These are phyloP conservation scores for Nematopogon swammerdamellus DNA, from an alignment of 2,888 invertebrate species.

Conservation along the genomic window DNA sequence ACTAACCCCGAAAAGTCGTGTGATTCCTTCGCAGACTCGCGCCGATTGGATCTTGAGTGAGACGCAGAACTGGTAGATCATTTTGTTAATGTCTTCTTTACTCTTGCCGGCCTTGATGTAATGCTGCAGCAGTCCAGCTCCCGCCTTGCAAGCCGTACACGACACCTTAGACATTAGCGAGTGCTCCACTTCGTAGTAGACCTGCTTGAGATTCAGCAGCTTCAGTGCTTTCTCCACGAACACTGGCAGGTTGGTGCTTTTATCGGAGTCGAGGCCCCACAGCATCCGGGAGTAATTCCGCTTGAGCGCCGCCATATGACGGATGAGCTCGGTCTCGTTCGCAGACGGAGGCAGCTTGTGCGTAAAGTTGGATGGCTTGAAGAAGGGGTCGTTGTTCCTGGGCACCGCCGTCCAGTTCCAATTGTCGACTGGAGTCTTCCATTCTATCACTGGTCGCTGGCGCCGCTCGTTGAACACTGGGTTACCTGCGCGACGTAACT, in stretches of 20 bases:
- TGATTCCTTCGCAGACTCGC: conserved; percentile 86
- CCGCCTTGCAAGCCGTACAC: conserved; percentile 87
- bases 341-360: conserved; percentile 50
- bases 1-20: conserved; percentile 76
- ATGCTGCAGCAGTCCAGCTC: conserved; percentile 80
- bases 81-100: conserved; percentile 79
- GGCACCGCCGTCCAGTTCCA: conserved; percentile 43
- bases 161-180: conserved; percentile 90
- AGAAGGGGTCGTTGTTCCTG: conserved; percentile 37
- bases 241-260: conserved; percentile 68
- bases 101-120: conserved; percentile 83
- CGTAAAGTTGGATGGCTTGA: conserved; percentile 41
- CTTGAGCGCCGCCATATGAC: conserved; percentile 41
- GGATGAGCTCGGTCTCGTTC: conserved; percentile 44
- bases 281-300: conserved; percentile 58
- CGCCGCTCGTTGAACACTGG: conserved; percentile 39
- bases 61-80: conserved; percentile 83
- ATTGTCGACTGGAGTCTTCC: conserved; percentile 44
- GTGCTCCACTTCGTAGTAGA: conserved; percentile 80
- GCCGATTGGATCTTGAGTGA: conserved; percentile 84
- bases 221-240: conserved; percentile 82
- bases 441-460: conserved; percentile 39
- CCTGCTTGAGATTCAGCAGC: conserved; percentile 80
- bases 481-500: conserved; percentile 28
- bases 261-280: conserved; percentile 69